Conservation (phyloP, 37 sponge, comb jelly and placozoan species). For the Hexactinellida sp. region DNA sequence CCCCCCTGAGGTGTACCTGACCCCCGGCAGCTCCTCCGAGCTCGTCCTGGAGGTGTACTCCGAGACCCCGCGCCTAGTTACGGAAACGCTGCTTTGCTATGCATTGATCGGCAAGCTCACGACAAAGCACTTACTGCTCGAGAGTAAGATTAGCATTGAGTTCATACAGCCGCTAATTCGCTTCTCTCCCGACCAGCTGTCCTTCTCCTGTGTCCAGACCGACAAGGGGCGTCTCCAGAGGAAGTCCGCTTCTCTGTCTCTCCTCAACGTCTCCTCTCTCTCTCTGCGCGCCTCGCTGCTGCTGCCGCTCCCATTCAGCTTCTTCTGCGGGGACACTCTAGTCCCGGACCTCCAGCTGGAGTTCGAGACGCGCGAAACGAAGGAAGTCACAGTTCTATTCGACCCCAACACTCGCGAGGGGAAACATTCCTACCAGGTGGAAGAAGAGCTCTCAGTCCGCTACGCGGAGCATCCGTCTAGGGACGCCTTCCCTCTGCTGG, state of each 20-base stretch:
- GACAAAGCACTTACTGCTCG: constrained; percentile 79
- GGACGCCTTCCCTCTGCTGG: constrained; percentile 55
- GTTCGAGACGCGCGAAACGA: constrained; percentile 25
- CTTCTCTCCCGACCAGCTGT: constrained; percentile 45
- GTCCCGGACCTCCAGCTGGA: constrained; percentile 26
- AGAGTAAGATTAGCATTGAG: constrained; percentile 52
- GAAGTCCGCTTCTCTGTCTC: neutral
- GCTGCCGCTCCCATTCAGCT: constrained; percentile 13
- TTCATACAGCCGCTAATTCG: constrained; percentile 75
- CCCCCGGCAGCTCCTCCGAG: neutral
- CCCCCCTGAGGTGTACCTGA: neutral
- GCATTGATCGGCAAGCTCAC: constrained; percentile 87
- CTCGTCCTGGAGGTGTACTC: neutral
- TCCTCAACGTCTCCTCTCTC: constrained; percentile 33
- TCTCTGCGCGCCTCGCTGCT: constrained; percentile 23
- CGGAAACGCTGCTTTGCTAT: constrained; percentile 79
- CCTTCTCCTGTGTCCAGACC: constrained; percentile 55
- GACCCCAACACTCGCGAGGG: constrained; percentile 69
- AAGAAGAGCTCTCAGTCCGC: constrained; percentile 39
- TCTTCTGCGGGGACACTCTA: neutral
- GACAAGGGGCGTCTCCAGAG: neutral
- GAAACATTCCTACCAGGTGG: constrained; percentile 35
- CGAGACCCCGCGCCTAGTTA: constrained; percentile 40
- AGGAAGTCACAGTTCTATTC: constrained; percentile 40
- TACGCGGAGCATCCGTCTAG: constrained; percentile 81